Base-by-base conservation (phyloP, 2,797 vertebrate genomes). In the Leptodactylus fallax region DNA sequence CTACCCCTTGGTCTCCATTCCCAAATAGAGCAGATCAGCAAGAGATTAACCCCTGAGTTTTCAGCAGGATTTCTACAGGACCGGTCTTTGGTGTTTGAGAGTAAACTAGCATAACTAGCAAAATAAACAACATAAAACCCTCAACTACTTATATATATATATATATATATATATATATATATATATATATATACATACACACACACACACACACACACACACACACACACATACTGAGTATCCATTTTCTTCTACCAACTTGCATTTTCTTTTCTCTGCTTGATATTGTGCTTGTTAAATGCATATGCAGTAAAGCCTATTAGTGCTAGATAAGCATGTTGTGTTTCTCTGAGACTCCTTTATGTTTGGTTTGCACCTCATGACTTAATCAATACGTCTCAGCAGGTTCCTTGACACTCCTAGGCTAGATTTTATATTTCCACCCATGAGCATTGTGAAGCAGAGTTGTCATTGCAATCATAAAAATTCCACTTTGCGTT, bases 311-410 rank as follows among this genome's bases (percentile, higher is more conserved):
- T n/a, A 36, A 16, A 56, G 27, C 25, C 67, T 12, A 1, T 25
- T 17, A 58, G 36, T 60, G 69, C 61, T 27, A 72, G 56, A 45
- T 83, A 83, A 83, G 49, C 55, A 17, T 36, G n/a, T 74, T 25
- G 49, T 27, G 25, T 65, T 17, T 36, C n/a, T 79, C 7, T 5
- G 83, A 85, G 36, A n/a, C 3, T 19, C 5, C 23, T 27, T 19
- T 23, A 25, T 45, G 25, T 23, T 51, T 71, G 25, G 77, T 71
- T 36, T 47, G 61, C 19, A 72, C 78, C 85, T 71, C 23, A 71
- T 79, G 84, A 69, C 76, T 55, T 67, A 86, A 86, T 80, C 63
- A 45, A 69, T 81, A 51, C 8, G 49, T 74, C 17, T 87, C 78
- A 7, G 76, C 67, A 21, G 51, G 58, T 55, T 81, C 53, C 65